These are phyloP conservation scores for Euclidia mi DNA, from an alignment of 2,888 invertebrate species.

Conservation along the genomic window DNA sequence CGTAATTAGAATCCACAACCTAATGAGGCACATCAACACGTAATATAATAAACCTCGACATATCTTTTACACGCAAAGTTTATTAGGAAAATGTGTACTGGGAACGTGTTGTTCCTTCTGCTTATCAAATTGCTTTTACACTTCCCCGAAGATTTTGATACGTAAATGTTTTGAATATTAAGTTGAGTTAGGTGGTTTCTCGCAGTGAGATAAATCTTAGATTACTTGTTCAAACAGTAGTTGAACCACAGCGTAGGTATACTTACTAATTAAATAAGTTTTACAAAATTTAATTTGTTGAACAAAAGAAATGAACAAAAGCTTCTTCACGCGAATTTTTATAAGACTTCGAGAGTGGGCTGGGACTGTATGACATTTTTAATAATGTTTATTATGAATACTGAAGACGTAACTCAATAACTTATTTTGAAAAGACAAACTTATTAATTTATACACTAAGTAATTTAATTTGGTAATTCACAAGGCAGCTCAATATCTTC, in stretches of 20 bases:
- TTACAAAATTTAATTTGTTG: conserved; percentile 38
- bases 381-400: no score
- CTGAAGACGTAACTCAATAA: no score
- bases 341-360: conserved; percentile 11
- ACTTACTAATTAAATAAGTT: conserved; percentile 51
- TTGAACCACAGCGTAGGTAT: conserved; percentile 26
- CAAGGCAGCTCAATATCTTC: no score
- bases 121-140: conserved; percentile 51
- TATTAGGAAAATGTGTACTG: conserved; percentile 57
- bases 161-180: conserved; percentile 12
- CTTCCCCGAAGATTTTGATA: conserved; percentile 39
- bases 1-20: conserved; percentile 65
- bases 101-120: conserved; percentile 49
- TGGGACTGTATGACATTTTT: not conserved
- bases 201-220: conserved; percentile 40
- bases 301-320: conserved; percentile 44
- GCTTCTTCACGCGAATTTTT: conserved; percentile 17
- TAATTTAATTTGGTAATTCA: no score
- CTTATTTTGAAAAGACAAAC: no score
- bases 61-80: conserved; percentile 50
- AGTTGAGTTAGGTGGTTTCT: conserved; percentile 34
- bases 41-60: conserved; percentile 61
- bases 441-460: no score
- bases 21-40: conserved; percentile 57
- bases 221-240: conserved; percentile 39